These are phyloP conservation scores for Zygothrica quintamaculata DNA, from an alignment of 2,888 invertebrate species.

Conservation along the genomic window DNA sequence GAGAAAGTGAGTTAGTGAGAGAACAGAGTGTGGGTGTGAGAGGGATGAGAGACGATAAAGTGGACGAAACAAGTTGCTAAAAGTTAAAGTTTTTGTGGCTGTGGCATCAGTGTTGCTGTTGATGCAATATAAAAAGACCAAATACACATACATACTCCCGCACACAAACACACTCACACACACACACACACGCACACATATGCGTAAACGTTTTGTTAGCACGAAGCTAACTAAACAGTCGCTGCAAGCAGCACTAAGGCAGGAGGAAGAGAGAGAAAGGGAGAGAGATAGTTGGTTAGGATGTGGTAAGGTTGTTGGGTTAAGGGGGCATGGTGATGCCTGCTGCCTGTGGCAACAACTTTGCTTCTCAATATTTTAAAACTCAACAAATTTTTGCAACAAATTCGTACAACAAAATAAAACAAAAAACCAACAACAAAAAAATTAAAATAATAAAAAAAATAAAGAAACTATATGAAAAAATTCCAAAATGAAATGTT, in stretches of 20 bases:
- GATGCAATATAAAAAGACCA: constrained; percentile 55
- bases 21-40: too few relatives aligned
- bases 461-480: constrained; percentile 13
- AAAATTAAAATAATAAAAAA: constrained; percentile 22
- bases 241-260: too few relatives aligned
- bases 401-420: constrained; percentile 54
- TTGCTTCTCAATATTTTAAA: constrained; percentile 73
- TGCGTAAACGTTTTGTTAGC: constrained; percentile 61
- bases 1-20: background rate
- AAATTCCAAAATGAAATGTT: constrained; percentile 69
- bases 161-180: constrained; percentile 20
- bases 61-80: constrained; percentile 67
- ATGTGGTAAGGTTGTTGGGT: background rate
- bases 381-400: constrained; percentile 62
- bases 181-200: constrained; percentile 22
- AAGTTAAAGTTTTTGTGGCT: constrained; percentile 75
- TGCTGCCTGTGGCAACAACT: constrained; percentile 52
- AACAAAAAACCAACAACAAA: constrained; percentile 13
- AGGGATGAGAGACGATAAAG: constrained; percentile 17
- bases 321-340: background rate
- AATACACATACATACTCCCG: constrained; percentile 23
- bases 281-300: background rate
- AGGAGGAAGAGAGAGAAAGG: background rate
- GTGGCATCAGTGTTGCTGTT: constrained; percentile 36
- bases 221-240: constrained; percentile 58